These are phyloP conservation scores for Dreissena rostriformis DNA, from an alignment of 1,140 invertebrate species.

Conservation along the genomic window DNA sequence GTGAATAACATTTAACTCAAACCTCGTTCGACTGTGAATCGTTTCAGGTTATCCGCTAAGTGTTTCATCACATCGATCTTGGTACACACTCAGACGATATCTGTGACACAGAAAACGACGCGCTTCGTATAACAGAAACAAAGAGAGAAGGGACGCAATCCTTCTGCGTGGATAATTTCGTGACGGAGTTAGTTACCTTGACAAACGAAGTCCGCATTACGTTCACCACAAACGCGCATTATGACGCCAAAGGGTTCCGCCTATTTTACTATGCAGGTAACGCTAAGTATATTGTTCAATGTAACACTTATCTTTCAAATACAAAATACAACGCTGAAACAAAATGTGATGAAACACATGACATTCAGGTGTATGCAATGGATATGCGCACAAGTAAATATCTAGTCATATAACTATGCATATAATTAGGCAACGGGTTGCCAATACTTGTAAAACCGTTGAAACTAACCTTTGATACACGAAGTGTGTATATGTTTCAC, in stretches of 20 bases:
- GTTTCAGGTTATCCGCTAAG: constrained; percentile 68
- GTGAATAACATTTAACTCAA: background rate
- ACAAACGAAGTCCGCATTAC: constrained; percentile 59
- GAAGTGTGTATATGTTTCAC: too few species aligned
- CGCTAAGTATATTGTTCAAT: background rate
- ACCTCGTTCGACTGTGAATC: background rate
- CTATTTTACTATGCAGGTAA: constrained; percentile 67
- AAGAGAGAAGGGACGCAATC: constrained; percentile 11
- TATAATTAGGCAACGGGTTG: too few species aligned
- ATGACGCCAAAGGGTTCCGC: constrained; percentile 69
- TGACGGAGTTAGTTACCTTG: constrained; percentile 37
- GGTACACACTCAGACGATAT: constrained; percentile 58
- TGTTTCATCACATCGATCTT: constrained; percentile 71
- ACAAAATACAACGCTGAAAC: too few species aligned
- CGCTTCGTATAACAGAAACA: constrained; percentile 33
- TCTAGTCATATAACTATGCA: too few species aligned
- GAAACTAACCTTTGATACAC: too few species aligned
- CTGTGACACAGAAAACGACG: constrained; percentile 64
- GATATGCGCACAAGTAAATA: too few species aligned
- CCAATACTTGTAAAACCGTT: too few species aligned
- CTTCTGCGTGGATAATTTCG: constrained; percentile 20
- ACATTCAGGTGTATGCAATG: too few species aligned
- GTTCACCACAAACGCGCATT: constrained; percentile 64
- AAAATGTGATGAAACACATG: too few species aligned
- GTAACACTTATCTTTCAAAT: too few species aligned